These are phyloP conservation scores for Tupaia chinensis DNA, from an alignment of 2,113 vertebrate genomes.

Conservation along the genomic window DNA sequence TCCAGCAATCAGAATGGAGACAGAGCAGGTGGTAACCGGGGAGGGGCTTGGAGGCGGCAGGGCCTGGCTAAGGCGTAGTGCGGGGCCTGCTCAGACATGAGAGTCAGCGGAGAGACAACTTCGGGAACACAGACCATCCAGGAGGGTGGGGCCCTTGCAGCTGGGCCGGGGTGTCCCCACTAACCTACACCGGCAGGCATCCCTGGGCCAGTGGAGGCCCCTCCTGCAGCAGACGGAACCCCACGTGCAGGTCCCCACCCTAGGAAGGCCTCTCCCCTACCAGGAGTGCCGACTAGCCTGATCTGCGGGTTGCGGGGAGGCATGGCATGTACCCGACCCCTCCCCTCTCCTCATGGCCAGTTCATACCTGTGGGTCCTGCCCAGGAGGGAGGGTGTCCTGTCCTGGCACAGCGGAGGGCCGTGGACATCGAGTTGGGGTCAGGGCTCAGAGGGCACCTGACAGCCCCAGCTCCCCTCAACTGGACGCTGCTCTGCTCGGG, in stretches of 20 bases:
- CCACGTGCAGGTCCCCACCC: not conserved
- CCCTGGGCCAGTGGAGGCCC: not conserved
- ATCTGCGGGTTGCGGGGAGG: not conserved
- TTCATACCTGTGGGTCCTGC: no score
- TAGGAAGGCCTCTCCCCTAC: no score
- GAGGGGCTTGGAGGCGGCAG: not conserved
- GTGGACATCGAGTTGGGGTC: fast-evolving
- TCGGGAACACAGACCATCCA: not conserved
- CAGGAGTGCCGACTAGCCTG: no score
- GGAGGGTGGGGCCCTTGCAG: fast-evolving
- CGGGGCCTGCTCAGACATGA: not conserved
- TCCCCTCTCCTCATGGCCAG: not conserved
- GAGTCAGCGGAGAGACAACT: not conserved
- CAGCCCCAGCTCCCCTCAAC: not conserved
- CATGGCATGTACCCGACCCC: fast-evolving
- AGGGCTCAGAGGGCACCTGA: not conserved
- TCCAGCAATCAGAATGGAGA: no score
- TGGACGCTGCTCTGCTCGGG: not conserved
- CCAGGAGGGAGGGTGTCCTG: not conserved
- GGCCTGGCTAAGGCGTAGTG: no score
- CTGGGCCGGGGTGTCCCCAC: not conserved
- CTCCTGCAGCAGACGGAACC: not conserved
- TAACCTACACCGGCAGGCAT: fast-evolving
- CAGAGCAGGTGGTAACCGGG: not conserved
- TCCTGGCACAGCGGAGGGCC: not conserved